phyloP scores from a whole-genome alignment of 2,888 invertebrate species.

The Orthosia gracilis region DNA sequence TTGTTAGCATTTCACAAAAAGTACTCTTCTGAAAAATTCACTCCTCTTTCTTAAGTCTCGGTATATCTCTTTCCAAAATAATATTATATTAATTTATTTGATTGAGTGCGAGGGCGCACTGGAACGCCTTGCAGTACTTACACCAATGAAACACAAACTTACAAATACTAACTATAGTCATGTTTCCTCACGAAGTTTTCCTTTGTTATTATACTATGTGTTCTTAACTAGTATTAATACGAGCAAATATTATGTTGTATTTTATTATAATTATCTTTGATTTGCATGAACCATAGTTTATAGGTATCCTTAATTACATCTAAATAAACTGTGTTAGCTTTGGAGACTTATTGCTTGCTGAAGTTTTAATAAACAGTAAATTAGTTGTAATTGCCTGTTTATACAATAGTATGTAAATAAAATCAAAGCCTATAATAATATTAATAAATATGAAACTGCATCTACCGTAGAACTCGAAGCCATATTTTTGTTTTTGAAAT shows the following conservation, averaged over 20 bases:
- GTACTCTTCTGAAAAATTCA: constrained; percentile 60
- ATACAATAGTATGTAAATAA: neutral
- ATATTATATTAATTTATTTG: too few species aligned
- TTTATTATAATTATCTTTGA: neutral
- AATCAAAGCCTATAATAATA: neutral
- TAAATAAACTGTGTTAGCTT: neutral
- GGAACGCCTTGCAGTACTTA: too few species aligned
- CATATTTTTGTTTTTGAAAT: neutral
- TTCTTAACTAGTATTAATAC: too few species aligned
- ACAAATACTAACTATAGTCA: too few species aligned
- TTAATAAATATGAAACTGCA: neutral
- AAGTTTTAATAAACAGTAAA: neutral
- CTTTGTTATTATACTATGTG: too few species aligned
- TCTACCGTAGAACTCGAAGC: neutral
- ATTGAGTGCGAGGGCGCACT: too few species aligned
- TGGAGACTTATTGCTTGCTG: neutral
- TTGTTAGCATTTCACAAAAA: constrained; percentile 84
- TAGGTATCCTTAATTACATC: neutral
- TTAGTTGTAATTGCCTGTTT: neutral
- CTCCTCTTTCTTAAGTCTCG: constrained; percentile 56
- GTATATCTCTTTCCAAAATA: too few species aligned
- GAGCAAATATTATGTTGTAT: constrained; percentile 35
- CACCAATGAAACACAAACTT: too few species aligned
- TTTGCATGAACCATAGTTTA: neutral
- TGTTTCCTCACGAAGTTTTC: too few species aligned